Base-by-base conservation (phyloP, 2,888 invertebrate genomes). In the Ochropleura leucogaster region DNA sequence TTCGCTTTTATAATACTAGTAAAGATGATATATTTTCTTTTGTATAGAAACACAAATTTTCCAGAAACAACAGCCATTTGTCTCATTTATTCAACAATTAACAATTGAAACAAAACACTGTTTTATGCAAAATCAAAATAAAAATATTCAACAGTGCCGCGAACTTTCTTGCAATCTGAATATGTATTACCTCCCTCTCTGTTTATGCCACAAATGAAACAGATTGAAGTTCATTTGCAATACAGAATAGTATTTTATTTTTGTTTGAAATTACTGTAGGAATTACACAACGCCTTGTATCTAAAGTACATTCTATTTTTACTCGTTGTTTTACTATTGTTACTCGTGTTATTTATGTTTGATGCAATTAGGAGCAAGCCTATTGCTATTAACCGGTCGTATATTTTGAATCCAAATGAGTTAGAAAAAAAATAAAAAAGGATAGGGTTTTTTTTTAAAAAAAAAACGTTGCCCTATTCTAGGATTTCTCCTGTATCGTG, bases 211-310 rank as follows among this genome's bases (percentile, higher is more conserved):
- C 64, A 75, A 78, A 63, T 46, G 63, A 63, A 78, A 79, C 66
- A 59, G 53, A 71, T 82, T 73, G 74, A 79, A 71, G 55, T 73
- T 66, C 57, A 82, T 85, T 82, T 74, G 63, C 72, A 82, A 85
- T 64, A 82, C 80, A 74, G 79, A 85, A n/a, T 18, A 62, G 53
- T 59, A 76, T 70, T 84, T 76, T 72, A 68, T 72, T 80, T 59
- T 66, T 0, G 0, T 65, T 79, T 42, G 10, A 82, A 73, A 70
- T 63, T 4, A 30, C 47, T 57, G 12, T n/a, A 10, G 63, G 10
- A 53, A 30, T 30, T 30, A 30, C 30, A 3, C 30, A 30, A 30
- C 30, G 30, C 30, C 30, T 2, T 30, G 30, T 30, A 30, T 3
- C 30, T 30, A 30, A 1, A 30, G 30, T 30, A 30, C 30, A 3